Base-by-base conservation (phyloP, 2,113 vertebrate genomes). In the Trichomycterus rosablanca region DNA sequence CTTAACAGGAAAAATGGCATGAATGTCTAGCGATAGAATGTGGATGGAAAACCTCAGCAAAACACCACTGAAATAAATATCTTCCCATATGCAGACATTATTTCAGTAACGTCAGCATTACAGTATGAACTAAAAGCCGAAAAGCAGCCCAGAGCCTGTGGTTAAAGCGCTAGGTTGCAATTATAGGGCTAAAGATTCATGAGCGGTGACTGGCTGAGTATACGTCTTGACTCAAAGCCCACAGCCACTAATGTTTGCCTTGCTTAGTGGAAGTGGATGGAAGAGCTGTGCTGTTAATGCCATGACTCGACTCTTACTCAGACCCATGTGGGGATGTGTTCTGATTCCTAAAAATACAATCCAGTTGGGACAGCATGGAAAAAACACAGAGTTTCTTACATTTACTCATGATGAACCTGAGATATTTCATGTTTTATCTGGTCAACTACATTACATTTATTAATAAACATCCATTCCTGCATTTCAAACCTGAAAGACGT, bases 161-260 rank as follows among this genome's bases (percentile, higher is more conserved):
- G 9, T 45, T 55, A 28, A 63, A 74, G 64, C 53, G 50, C 7
- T 26, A 64, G 63, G 75, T 63, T 66, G 73, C 63, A 68, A 77
- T 78, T 76, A 58, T 15, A 87, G 86, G 83, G 68, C 83, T 74
- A 65, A 65, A 74, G 84, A 83, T 85, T 82, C 85, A 69, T 75
- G 79, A 81, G 77, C 81, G 72, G 80, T 24, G 74, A 86, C 79
- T 83, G 65, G 89, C 85, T 89, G 86, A 91, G 78, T 89, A 83
- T 85, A 81, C 55, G 67, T 72, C 74, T 84, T 69, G 74, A 65
- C 75, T 66, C 80, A 78, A 68, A 70, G 73, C 49, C 78, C 73
- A 51, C 62, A 66, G 59, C 86, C 83, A 77, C 87, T 70, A 84
- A 81, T 72, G 74, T 77, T 72, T 74, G 44, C 68, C 55, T 60